phyloP scores from a whole-genome alignment of 2,888 invertebrate genomes.

The Tupiocoris notatus region DNA sequence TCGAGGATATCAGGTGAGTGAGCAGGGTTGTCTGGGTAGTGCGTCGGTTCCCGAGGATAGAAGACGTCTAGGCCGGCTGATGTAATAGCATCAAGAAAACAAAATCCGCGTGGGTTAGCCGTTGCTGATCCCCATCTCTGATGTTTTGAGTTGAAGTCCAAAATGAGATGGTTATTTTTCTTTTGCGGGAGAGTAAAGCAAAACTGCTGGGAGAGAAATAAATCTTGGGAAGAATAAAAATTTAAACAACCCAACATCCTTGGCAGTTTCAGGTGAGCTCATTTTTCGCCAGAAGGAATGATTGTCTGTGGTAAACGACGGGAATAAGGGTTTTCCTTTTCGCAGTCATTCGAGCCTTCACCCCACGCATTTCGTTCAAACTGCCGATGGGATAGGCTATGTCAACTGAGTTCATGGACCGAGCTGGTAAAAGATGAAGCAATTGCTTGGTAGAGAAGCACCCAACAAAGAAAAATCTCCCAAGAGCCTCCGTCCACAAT shows the following conservation, averaged over 20 bases:
- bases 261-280: background rate
- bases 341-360: background rate
- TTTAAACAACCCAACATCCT: background rate
- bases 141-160: background rate
- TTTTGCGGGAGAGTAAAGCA: background rate
- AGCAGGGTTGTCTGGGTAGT: too few species aligned
- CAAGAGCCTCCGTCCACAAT: background rate
- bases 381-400: background rate
- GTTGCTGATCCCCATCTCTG: background rate
- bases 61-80: too few species aligned
- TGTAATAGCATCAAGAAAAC: too few species aligned
- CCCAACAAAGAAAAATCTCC: slow-evolving; percentile 16
- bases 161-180: too few species aligned
- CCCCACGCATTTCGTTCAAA: background rate
- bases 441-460: slow-evolving; percentile 24
- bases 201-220: background rate
- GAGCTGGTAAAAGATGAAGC: slow-evolving; percentile 13
- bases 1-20: too few species aligned
- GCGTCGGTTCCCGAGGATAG: too few species aligned
- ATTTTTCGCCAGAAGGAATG: background rate
- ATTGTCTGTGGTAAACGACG: background rate
- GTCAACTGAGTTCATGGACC: background rate
- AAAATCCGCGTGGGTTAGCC: background rate
- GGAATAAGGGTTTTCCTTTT: background rate
- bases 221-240: background rate